phyloP scores from a whole-genome alignment of 2,888 invertebrate species.

The Dascillus cervinus region DNA sequence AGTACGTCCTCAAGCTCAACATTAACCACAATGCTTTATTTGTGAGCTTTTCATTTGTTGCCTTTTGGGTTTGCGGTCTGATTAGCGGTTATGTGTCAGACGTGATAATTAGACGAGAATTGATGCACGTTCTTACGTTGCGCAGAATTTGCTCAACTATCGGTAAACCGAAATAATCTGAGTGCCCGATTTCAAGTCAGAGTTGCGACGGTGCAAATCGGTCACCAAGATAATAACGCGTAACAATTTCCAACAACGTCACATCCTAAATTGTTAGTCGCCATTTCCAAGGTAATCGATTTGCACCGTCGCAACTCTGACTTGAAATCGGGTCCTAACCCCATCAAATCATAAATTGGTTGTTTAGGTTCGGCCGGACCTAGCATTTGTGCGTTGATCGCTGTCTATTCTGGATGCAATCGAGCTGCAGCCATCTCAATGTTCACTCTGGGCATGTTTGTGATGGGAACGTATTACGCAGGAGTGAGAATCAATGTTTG shows the following conservation, averaged over 20 bases:
- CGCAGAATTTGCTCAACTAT: too few relatives aligned
- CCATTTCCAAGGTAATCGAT: too few relatives aligned
- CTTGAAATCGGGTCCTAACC: too few relatives aligned
- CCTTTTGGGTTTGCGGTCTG: constrained; percentile 49
- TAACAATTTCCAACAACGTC: too few relatives aligned
- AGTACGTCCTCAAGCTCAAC: constrained; percentile 57
- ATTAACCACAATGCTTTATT: constrained; percentile 55
- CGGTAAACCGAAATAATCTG: too few relatives aligned
- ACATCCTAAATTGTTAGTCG: too few relatives aligned
- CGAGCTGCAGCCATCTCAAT: constrained; percentile 3
- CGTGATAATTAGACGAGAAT: not conserved
- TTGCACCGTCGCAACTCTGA: too few relatives aligned
- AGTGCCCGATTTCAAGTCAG: too few relatives aligned
- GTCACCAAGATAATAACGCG: too few relatives aligned
- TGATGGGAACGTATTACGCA: constrained; percentile 14
- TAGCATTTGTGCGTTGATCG: constrained; percentile 7
- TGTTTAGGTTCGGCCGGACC: constrained; percentile 11
- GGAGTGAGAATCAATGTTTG: constrained; percentile 16
- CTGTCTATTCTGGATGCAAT: constrained; percentile 13
- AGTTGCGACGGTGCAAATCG: too few relatives aligned
- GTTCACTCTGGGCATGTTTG: constrained; percentile 8
- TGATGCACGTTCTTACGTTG: not conserved
- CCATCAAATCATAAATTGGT: not conserved
- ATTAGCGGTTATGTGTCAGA: constrained; percentile 3
- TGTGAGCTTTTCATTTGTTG: constrained; percentile 57